Evolutionary conservation across 2,888 invertebrate species (phyloP), one percentile per base, ranked within the genome.

Genomic region (Coenonympha arcania): DNA sequence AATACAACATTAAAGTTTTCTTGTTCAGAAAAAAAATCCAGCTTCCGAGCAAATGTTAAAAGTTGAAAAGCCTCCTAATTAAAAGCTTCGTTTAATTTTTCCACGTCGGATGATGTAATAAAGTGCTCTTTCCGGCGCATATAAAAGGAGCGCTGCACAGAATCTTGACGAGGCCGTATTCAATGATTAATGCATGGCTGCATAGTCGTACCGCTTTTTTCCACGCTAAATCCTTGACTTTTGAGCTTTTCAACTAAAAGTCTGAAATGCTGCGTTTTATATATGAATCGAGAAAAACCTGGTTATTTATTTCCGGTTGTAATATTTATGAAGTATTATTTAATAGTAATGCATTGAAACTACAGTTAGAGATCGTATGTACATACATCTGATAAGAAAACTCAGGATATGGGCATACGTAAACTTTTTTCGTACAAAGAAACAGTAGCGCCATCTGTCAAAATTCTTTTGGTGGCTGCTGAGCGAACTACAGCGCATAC

Each of bases 21-120:
- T n/a, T n/a, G n/a, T 4, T 9, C 28, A 9, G 19, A 36, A 20
- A 22, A n/a, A 6, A 2, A 6, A 39, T 13, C 15, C 6, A 15
- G 9, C 24, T 15, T 15, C 2, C 15, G 24, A 24, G 3, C 39
- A 15, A 39, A 13, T 24, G 39, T 22, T 22, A 39, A 41, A 41
- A 41, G 22, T 48, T 54, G 42, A 47, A 47, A 52, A 36, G 49
- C 18, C 40, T 36, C 34, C 52, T 44, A 50, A 52, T 52, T 52
- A 55, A 48, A 48, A 33, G n/a, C 20, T 28, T 30, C 46, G 41
- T 47, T 39, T 47, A 44, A 55, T 49, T 30, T 52, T 55, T 50
- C 50, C 47, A 50, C 24, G 43, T 28, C 42, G 34, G 20, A 40
- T 44, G 11, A 22, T 26, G 44, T 18, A 37, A 40, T n/a, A 24